These are phyloP conservation scores for Acleris cristana DNA, from an alignment of 2,888 invertebrate species.

Conservation along the genomic window DNA sequence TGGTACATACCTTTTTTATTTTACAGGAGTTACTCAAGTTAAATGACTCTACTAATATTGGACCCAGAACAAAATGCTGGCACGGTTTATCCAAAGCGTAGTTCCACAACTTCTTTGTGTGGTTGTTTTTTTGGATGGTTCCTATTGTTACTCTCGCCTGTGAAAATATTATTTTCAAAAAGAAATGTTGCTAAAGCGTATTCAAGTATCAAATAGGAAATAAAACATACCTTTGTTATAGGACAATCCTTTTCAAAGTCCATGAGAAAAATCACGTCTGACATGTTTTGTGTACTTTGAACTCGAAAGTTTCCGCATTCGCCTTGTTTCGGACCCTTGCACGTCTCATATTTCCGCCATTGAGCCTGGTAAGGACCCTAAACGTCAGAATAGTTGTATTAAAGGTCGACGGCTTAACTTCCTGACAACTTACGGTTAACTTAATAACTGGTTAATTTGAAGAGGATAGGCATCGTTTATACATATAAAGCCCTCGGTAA, in stretches of 20 bases:
- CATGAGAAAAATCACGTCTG: slow-evolving; percentile 59
- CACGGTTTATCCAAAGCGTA: slow-evolving; percentile 67
- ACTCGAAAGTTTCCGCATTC: slow-evolving; percentile 61
- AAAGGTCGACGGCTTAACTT: slow-evolving; percentile 27
- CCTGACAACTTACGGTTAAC: slow-evolving; percentile 27
- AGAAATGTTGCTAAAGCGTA: slow-evolving; percentile 1
- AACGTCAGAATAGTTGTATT: slow-evolving; percentile 28
- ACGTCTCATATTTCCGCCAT: slow-evolving; percentile 58
- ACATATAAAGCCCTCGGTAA: slow-evolving; percentile 17
- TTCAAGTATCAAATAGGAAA: not conserved
- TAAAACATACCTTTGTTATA: slow-evolving; percentile 55
- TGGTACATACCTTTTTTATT: slow-evolving; percentile 61
- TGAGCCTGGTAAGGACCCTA: slow-evolving; percentile 62
- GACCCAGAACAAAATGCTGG: slow-evolving; percentile 73
- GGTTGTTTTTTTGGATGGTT: slow-evolving; percentile 54
- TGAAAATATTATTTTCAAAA: slow-evolving; percentile 36
- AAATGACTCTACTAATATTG: slow-evolving; percentile 60
- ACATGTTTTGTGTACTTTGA: slow-evolving; percentile 59
- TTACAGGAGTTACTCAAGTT: slow-evolving; percentile 65
- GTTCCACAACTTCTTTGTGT: slow-evolving; percentile 64
- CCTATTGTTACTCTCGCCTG: slow-evolving; percentile 66
- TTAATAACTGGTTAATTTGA: slow-evolving; percentile 31
- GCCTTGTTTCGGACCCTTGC: slow-evolving; percentile 67
- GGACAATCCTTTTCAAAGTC: slow-evolving; percentile 65
- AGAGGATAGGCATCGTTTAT: slow-evolving; percentile 34